A percentile compares a stretch with the other conserved stretches of the same genome.
Conservation (phyloP, 2,888 invertebrate species). For the Seira ritae region DNA sequence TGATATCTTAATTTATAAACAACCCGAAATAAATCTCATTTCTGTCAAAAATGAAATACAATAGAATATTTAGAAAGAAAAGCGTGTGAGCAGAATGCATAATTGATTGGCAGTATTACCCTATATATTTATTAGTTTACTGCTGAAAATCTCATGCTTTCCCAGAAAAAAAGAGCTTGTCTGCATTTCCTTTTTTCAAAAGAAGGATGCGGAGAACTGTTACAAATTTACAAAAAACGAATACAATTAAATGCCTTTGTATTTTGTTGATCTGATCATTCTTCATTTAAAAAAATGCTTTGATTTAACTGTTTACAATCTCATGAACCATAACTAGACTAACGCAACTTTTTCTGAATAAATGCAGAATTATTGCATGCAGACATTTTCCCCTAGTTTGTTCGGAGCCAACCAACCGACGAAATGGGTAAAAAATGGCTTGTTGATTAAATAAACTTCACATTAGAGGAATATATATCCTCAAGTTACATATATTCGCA, state of each 20-base stretch:
- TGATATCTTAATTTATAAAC: no score
- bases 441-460: constrained; percentile 53
- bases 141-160: not conserved
- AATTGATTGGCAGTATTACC: not conserved
- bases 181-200: not conserved
- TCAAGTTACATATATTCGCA: no score
- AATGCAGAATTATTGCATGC: not conserved
- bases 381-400: no score
- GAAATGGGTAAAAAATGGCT: constrained; percentile 7
- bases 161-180: not conserved
- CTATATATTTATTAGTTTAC: not conserved
- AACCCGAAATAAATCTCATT: not conserved
- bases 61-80: constrained; percentile 2
- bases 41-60: not conserved
- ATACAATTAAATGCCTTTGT: not conserved
- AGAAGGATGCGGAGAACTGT: constrained; percentile 25
- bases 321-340: constrained; percentile 69
- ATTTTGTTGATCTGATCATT: not conserved
- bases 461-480: no score
- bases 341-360: constrained; percentile 44
- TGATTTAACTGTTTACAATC: constrained; percentile 69
- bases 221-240: constrained; percentile 29
- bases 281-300: not conserved
- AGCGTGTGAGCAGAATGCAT: not conserved
- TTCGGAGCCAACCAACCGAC: constrained; percentile 36